Conservation (phyloP, 30 jellyfish, hydroid and myxozoan species). For the Calvadosia cruxmelitensis region DNA sequence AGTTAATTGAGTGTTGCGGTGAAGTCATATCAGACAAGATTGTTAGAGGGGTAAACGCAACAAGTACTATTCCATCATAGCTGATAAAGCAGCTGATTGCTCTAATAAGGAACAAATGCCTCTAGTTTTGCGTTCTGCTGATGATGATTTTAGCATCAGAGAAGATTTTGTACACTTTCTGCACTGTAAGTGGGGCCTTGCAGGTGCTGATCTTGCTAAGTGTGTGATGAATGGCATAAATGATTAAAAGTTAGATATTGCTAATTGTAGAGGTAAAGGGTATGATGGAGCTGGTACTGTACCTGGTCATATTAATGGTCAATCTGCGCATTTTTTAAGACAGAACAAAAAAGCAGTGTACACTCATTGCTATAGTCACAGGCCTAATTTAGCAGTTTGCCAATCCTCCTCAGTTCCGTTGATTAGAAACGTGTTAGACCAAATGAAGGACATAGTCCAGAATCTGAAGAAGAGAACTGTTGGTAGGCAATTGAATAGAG, state of each 20-base stretch:
- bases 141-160: conserved; percentile 6
- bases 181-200: conserved; percentile 32
- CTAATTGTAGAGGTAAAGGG: conserved; percentile 46
- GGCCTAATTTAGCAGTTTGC: conserved; percentile 32
- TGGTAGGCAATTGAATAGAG: too few relatives aligned
- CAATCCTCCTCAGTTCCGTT: conserved; percentile 20
- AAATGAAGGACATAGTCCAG: conserved; percentile 12
- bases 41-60: conserved; percentile 2
- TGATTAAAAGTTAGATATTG: conserved; percentile 19
- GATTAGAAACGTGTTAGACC: conserved; percentile 35
- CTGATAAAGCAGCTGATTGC: too few relatives aligned
- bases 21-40: conserved; percentile 8
- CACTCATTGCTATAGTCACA: conserved; percentile 39
- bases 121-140: conserved; percentile 9
- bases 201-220: conserved; percentile 37
- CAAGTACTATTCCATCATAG: too few relatives aligned
- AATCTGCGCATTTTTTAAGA: conserved; percentile 9
- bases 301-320: conserved; percentile 36
- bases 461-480: too few relatives aligned
- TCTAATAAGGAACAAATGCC: conserved; percentile 26
- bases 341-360: conserved; percentile 30
- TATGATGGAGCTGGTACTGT: conserved; percentile 78
- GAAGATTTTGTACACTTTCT: conserved; percentile 38
- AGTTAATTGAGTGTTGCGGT: conserved; percentile 43
- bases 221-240: conserved; percentile 5